phyloP scores from a whole-genome alignment of 2,888 invertebrate genomes.

The Drosophila percnosoma region DNA sequence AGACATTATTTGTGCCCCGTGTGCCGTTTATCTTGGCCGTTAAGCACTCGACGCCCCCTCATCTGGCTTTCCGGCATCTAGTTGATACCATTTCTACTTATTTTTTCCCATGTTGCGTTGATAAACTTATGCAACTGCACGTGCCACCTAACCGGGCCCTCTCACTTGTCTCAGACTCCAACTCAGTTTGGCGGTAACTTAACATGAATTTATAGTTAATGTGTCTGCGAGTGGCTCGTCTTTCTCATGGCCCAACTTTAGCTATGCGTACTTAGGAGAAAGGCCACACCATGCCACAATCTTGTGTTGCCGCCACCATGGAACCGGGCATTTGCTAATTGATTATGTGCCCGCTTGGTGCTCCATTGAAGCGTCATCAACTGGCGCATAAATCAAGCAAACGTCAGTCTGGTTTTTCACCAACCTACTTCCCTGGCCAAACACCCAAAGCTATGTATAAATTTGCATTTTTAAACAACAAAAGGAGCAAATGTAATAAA shows the following conservation, averaged over 20 bases:
- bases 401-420: slow-evolving; percentile 47
- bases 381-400: slow-evolving; percentile 75
- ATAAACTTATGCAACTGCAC: slow-evolving; percentile 81
- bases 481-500: slow-evolving; percentile 63
- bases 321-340: slow-evolving; percentile 57
- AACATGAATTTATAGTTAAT: slow-evolving; percentile 82
- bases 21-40: slow-evolving; percentile 77
- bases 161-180: slow-evolving; percentile 19
- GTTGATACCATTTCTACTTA: slow-evolving; percentile 10
- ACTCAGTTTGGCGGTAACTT: slow-evolving; percentile 69
- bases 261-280: slow-evolving; percentile 10
- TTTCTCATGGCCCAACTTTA: slow-evolving; percentile 2
- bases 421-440: slow-evolving; percentile 19
- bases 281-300: slow-evolving; percentile 13
- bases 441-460: slow-evolving; percentile 67
- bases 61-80: slow-evolving; percentile 32
- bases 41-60: slow-evolving; percentile 67
- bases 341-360: slow-evolving; percentile 62
- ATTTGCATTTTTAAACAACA: slow-evolving; percentile 76
- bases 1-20: slow-evolving; percentile 82
- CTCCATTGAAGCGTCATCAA: slow-evolving; percentile 77
- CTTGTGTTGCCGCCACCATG: slow-evolving; percentile 6
- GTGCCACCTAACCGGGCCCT: slow-evolving; percentile 60
- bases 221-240: slow-evolving; percentile 61
- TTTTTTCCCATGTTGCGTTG: slow-evolving; percentile 31